phyloP scores from a whole-genome alignment of 2,888 invertebrate genomes.

The Arrhopalites spinosus region DNA sequence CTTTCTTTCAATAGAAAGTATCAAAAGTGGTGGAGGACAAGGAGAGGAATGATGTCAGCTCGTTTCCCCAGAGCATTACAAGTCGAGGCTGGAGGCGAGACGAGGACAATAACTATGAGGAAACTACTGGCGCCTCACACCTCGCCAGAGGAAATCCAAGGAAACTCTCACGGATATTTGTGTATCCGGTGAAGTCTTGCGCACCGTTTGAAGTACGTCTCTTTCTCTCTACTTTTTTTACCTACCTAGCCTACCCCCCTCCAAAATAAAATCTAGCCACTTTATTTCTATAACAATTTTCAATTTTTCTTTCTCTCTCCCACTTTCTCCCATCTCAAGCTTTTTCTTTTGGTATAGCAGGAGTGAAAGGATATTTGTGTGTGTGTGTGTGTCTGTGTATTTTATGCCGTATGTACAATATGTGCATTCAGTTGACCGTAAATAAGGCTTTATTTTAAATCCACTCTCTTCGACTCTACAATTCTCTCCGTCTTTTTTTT shows the following conservation, averaged over 20 bases:
- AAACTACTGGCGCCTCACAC: conserved; percentile 30
- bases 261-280: neutral
- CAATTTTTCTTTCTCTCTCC: neutral
- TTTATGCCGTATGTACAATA: too few species aligned
- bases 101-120: conserved; percentile 16
- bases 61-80: conserved; percentile 1
- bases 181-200: conserved; percentile 91
- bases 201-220: conserved; percentile 73
- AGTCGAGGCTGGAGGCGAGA: neutral
- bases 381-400: too few species aligned
- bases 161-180: conserved; percentile 63
- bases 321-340: neutral
- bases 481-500: neutral
- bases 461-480: neutral
- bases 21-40: too few species aligned
- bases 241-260: neutral
- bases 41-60: neutral
- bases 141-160: conserved; percentile 22
- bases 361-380: too few species aligned
- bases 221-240: neutral
- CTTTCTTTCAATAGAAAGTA: too few species aligned
- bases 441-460: conserved; percentile 11
- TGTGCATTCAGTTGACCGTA: conserved; percentile 3
- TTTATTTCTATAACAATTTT: neutral
- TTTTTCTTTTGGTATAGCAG: too few species aligned